Evolutionary conservation across 2,888 invertebrate genomes (phyloP).

Genomic region (Tanaodytes sp.): DNA sequence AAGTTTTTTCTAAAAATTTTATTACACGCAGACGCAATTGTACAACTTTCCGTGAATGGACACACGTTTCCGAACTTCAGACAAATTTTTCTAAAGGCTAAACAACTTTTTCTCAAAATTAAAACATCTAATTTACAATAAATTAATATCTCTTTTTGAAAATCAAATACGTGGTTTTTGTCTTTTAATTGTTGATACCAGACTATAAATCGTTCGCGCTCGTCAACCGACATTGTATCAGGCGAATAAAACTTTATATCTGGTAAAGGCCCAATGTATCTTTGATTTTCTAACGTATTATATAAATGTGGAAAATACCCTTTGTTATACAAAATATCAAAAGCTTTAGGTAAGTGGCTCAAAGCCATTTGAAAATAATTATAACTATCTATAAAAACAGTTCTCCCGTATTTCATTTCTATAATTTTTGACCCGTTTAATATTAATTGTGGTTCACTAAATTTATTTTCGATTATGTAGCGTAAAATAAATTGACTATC

Average conservation of each 20-base stretch:
- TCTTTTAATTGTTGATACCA: slow-evolving; percentile 1
- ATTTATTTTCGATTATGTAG: background rate
- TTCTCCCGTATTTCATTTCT: slow-evolving; percentile 32
- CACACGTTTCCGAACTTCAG: background rate
- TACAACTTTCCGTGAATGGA: slow-evolving; percentile 5
- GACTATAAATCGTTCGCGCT: slow-evolving; percentile 22
- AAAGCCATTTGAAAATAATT: slow-evolving; percentile 60
- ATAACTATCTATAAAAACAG: slow-evolving; percentile 44
- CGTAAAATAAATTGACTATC: slow-evolving; percentile 21
- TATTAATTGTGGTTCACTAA: slow-evolving; percentile 44
- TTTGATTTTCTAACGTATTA: slow-evolving; percentile 51
- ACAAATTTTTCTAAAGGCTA: slow-evolving; percentile 7
- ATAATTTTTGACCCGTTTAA: slow-evolving; percentile 55
- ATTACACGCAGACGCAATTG: slow-evolving; percentile 8
- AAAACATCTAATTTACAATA: slow-evolving; percentile 2
- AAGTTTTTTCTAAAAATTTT: background rate
- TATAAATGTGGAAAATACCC: slow-evolving; percentile 47
- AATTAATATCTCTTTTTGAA: background rate
- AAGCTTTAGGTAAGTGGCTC: slow-evolving; percentile 56
- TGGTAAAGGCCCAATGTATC: slow-evolving; percentile 49
- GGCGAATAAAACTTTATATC: slow-evolving; percentile 11
- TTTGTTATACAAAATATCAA: slow-evolving; percentile 53
- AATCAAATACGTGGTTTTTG: slow-evolving; percentile 3
- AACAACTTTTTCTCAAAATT: background rate
- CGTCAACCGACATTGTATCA: slow-evolving; percentile 30